Base-by-base conservation (phyloP, 2,888 invertebrate genomes). In the Elegia similella region DNA sequence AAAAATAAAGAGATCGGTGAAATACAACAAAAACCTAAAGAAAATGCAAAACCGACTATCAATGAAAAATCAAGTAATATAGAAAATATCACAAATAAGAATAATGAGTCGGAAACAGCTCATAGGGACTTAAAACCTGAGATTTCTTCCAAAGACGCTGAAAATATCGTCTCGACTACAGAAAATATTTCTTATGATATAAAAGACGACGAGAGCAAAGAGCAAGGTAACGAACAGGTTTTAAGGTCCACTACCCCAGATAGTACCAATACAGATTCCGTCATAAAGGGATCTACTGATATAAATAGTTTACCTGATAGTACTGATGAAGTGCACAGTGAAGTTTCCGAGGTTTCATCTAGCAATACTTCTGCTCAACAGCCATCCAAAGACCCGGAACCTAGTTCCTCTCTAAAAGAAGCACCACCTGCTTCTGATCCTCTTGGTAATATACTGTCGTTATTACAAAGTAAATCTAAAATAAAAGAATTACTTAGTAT, bases 401-500 rank as follows among this genome's bases (percentile, higher is more conserved):
- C 67, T n/a, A 62, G 53, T 60, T 59, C 70, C 16, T 62, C 68
- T 7, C 62, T 59, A 15, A 72, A 69, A 64, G 72, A 77, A 38
- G 57, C 61, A 17, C 48, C 53, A 16, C 60, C 76, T 5, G 67
- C 71, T 30, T 68, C 75, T 29, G 76, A 79, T 62, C 76, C 82
- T n/a, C 72, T 89, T 57, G 84, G 76, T 42, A 86, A 71, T 68
- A 68, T 88, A 55, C 63, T 86, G 42, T 86, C 86, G 32, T 78
- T 92, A 54, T 73, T 92, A 62, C 79, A 90, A 75, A 83, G 90
- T 65, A 92, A 92, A 70, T 76, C 86, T 1, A 92, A 92, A 78
- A 83, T 93, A 44, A 85, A 92, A 67, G 86, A 92, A 63, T 78
- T 92, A 52, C 70, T 93, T 10, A 79, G 76, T 30, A 76, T 84